Conservation (phyloP, 2,888 invertebrate species). For the Margaritifera margaritifera region DNA sequence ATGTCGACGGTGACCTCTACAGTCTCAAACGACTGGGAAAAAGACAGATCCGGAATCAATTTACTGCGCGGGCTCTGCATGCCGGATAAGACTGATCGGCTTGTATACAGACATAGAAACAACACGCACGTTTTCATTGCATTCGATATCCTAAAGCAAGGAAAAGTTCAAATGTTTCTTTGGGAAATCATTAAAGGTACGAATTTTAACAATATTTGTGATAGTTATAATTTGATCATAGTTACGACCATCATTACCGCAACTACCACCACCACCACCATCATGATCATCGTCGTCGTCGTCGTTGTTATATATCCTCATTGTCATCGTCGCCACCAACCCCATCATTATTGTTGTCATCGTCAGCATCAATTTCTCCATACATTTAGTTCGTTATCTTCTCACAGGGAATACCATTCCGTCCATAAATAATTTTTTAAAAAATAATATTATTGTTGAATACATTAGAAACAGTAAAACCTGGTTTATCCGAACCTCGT, state of each 20-base stretch:
- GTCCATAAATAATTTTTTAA: no score
- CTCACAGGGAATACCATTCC: no score
- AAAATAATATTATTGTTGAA: no score
- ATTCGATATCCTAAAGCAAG: slow-evolving; percentile 40
- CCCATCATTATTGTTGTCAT: no score
- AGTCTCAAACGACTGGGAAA: no score
- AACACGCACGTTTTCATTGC: slow-evolving; percentile 39
- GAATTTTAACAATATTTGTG: slow-evolving; percentile 3
- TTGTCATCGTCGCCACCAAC: no score
- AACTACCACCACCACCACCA: background rate
- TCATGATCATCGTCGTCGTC: background rate
- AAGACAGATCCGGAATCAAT: slow-evolving; percentile 16
- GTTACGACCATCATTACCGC: background rate
- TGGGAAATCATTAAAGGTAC: slow-evolving; percentile 44
- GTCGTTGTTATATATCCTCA: no score
- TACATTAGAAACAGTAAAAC: no score
- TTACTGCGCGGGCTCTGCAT: slow-evolving; percentile 41
- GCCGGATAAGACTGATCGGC: slow-evolving; percentile 33
- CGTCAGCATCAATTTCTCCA: no score
- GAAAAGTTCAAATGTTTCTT: slow-evolving; percentile 36
- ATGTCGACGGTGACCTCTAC: no score
- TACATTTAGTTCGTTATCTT: no score
- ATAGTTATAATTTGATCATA: background rate
- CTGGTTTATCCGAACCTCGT: no score
- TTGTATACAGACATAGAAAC: slow-evolving; percentile 44